phyloP scores from a whole-genome alignment of 1,140 invertebrate genomes.

The Cydia strobilella region DNA sequence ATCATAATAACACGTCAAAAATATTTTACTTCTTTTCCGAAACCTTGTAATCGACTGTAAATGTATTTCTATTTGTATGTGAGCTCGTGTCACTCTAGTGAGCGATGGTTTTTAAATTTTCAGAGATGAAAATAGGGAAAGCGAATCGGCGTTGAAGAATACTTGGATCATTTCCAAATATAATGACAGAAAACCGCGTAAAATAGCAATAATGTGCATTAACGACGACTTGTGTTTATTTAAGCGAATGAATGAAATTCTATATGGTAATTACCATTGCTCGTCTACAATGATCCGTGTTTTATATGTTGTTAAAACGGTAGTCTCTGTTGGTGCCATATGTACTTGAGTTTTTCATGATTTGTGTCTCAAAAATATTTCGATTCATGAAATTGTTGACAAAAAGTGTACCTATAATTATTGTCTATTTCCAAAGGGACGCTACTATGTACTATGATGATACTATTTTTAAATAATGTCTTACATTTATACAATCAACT shows the following conservation, averaged over 20 bases:
- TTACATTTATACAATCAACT: no score
- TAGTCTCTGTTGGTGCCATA: not conserved
- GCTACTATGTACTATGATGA: no score
- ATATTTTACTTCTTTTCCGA: constrained; percentile 39
- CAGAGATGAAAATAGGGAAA: constrained; percentile 78
- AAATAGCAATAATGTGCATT: constrained; percentile 61
- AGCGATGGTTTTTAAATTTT: constrained; percentile 79
- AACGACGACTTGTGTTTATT: constrained; percentile 38
- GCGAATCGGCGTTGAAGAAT: constrained; percentile 74
- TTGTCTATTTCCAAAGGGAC: no score
- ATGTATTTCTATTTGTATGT: constrained; percentile 76
- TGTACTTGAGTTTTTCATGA: not conserved
- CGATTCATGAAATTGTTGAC: not conserved
- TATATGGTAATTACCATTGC: not conserved
- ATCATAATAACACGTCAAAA: constrained; percentile 27
- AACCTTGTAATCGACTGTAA: constrained; percentile 76
- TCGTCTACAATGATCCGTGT: not conserved
- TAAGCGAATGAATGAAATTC: constrained; percentile 21
- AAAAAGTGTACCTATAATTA: no score
- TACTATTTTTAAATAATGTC: no score
- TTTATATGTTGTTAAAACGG: not conserved
- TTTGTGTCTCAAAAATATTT: not conserved
- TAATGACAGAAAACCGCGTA: constrained; percentile 70
- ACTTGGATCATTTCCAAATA: constrained; percentile 69
- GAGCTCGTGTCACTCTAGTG: constrained; percentile 75